phyloP scores from a whole-genome alignment of 2,888 invertebrate genomes.

The Rotaria sp. region DNA sequence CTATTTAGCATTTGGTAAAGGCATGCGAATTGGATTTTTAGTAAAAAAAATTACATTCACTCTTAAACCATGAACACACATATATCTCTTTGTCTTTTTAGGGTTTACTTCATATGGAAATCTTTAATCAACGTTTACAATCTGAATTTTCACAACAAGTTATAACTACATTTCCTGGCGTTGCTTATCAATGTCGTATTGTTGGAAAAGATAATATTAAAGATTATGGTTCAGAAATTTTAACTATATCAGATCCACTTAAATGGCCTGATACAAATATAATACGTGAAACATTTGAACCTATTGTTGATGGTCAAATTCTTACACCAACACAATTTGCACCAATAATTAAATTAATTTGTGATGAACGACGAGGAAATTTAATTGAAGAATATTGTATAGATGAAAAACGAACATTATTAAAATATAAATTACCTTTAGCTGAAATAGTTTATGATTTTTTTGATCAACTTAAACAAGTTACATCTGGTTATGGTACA shows the following conservation, averaged over 20 bases:
- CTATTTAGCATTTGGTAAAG: slow-evolving; percentile 58
- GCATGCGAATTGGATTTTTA: slow-evolving; percentile 58
- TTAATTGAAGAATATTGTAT: slow-evolving; percentile 69
- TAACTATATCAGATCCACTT: slow-evolving; percentile 48
- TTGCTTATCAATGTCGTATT: slow-evolving; percentile 60
- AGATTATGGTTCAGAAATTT: slow-evolving; percentile 53
- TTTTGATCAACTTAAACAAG: slow-evolving; percentile 78
- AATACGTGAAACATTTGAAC: slow-evolving; percentile 73
- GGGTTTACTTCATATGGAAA: slow-evolving; percentile 60
- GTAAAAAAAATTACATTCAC: background rate
- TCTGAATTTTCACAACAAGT: slow-evolving; percentile 58
- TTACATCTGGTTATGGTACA: slow-evolving; percentile 81
- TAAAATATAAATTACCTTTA: slow-evolving; percentile 76
- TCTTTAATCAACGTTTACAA: slow-evolving; percentile 57
- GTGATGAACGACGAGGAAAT: slow-evolving; percentile 61
- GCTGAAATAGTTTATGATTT: slow-evolving; percentile 90
- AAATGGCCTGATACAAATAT: slow-evolving; percentile 58
- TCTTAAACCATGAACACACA: background rate
- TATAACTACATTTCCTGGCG: slow-evolving; percentile 59
- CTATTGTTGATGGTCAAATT: slow-evolving; percentile 62
- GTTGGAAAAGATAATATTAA: slow-evolving; percentile 64
- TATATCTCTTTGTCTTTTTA: slow-evolving; percentile 31
- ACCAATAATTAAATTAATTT: background rate
- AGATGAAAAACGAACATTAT: slow-evolving; percentile 72
- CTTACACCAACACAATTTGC: slow-evolving; percentile 23